Conservation (phyloP, 2,113 vertebrate genomes). For the Antennarius striatus region DNA sequence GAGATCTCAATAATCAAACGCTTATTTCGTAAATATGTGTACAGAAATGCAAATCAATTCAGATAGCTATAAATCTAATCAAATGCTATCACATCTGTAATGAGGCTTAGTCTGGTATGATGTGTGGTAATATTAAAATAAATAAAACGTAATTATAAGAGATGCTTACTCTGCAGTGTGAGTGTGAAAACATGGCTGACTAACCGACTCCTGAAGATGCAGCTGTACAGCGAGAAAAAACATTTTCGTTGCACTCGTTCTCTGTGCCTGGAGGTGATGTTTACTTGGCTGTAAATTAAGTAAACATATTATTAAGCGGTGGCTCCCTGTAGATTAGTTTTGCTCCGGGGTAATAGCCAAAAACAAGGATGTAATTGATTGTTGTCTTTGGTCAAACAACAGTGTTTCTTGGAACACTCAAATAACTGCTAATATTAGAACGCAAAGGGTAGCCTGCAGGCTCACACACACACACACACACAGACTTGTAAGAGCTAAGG, state of each 20-base stretch:
- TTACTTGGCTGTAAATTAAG: constrained; percentile 25
- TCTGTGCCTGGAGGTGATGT: constrained; percentile 1
- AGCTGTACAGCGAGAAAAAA: constrained; percentile 14
- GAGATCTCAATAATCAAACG: neutral
- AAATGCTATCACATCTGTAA: no score
- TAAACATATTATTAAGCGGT: constrained; percentile 49
- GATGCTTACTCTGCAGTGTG: neutral
- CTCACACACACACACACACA: constrained; percentile 9
- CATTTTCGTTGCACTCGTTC: neutral
- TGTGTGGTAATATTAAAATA: neutral
- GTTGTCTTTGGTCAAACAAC: constrained; percentile 48
- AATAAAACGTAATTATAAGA: neutral
- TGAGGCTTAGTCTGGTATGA: neutral
- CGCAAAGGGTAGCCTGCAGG: constrained; percentile 37
- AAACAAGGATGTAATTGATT: constrained; percentile 57
- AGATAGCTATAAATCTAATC: no score
- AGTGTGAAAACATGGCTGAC: neutral
- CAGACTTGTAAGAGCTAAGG: constrained; percentile 4
- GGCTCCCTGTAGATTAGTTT: constrained; percentile 55
- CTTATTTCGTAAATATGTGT: neutral
- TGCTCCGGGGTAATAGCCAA: constrained; percentile 35
- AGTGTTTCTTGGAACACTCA: constrained; percentile 40
- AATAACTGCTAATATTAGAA: constrained; percentile 52
- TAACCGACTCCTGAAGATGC: neutral
- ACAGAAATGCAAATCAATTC: no score